phyloP scores from a whole-genome alignment of 92 coral and sea anemone species.

The Micromussa lordhowensis region DNA sequence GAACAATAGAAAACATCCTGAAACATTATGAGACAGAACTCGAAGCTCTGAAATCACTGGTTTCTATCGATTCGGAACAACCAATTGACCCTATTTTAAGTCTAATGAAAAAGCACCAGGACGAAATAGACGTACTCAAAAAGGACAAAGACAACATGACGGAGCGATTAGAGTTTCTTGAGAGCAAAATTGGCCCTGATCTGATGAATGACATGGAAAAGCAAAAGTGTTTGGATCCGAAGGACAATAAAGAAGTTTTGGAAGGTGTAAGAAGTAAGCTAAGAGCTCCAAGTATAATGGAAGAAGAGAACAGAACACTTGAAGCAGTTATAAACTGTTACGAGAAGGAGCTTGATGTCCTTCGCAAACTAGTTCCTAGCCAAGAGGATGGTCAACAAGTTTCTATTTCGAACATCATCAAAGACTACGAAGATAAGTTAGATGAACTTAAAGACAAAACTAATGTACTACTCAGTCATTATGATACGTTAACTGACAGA shows the following conservation, averaged over 20 bases:
- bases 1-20: slow-evolving; percentile 24
- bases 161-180: neutral
- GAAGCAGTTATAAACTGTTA: slow-evolving; percentile 57
- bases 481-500: slow-evolving; percentile 14
- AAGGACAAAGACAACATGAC: slow-evolving; percentile 3
- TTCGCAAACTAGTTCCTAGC: neutral
- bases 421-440: slow-evolving; percentile 67
- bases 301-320: slow-evolving; percentile 49
- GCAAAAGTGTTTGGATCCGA: neutral
- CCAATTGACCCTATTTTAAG: neutral
- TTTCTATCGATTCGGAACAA: slow-evolving; percentile 1
- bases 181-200: slow-evolving; percentile 26
- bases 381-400: neutral
- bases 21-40: slow-evolving; percentile 46
- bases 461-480: slow-evolving; percentile 24
- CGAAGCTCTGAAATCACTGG: slow-evolving; percentile 12
- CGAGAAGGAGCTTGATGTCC: slow-evolving; percentile 60
- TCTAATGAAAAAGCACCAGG: slow-evolving; percentile 24
- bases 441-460: slow-evolving; percentile 32
- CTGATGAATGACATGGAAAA: slow-evolving; percentile 24
- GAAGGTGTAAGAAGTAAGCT: slow-evolving; percentile 15
- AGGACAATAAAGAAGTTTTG: neutral
- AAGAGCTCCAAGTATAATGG: slow-evolving; percentile 35
- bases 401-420: slow-evolving; percentile 45
- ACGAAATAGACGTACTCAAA: neutral